A percentile compares a stretch with the other conserved stretches of the same genome.
These are phyloP conservation scores for Plectrocnemia conspersa DNA, from an alignment of 1,140 invertebrate genomes.

Conservation along the genomic window DNA sequence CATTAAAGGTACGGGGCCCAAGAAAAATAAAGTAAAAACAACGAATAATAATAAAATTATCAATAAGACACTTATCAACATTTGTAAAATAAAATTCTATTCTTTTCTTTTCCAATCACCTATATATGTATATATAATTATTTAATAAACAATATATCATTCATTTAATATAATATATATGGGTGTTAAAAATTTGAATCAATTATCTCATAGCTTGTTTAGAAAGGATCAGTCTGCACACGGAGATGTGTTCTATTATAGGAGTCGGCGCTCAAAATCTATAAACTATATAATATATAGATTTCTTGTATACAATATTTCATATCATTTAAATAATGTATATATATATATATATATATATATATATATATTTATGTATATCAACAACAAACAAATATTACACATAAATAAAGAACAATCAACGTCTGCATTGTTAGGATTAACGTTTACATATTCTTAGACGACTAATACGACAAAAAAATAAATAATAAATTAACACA, in stretches of 20 bases:
- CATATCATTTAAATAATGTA: too few species aligned
- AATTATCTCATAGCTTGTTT: too few species aligned
- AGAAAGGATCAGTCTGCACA: constrained; percentile 17
- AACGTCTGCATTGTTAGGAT: too few species aligned
- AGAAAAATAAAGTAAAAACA: constrained; percentile 30
- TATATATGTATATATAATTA: constrained; percentile 27
- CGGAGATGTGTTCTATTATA: constrained; percentile 17
- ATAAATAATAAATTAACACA: not conserved
- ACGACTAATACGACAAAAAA: too few species aligned
- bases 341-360: too few species aligned
- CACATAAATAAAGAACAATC: not conserved
- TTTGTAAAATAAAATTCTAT: constrained; percentile 37
- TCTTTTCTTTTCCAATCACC: constrained; percentile 34
- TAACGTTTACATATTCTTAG: too few species aligned
- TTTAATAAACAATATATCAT: constrained; percentile 33
- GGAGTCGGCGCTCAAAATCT: too few species aligned
- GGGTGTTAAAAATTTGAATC: too few species aligned
- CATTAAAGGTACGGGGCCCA: constrained; percentile 23
- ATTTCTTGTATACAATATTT: too few species aligned
- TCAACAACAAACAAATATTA: not conserved
- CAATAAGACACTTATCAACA: constrained; percentile 35
- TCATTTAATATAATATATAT: constrained; percentile 25
- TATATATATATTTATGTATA: not conserved
- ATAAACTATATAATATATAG: too few species aligned
- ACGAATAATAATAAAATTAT: constrained; percentile 31